phyloP scores from a whole-genome alignment of 2,113 vertebrate genomes.

The Oenanthe oenanthe region DNA sequence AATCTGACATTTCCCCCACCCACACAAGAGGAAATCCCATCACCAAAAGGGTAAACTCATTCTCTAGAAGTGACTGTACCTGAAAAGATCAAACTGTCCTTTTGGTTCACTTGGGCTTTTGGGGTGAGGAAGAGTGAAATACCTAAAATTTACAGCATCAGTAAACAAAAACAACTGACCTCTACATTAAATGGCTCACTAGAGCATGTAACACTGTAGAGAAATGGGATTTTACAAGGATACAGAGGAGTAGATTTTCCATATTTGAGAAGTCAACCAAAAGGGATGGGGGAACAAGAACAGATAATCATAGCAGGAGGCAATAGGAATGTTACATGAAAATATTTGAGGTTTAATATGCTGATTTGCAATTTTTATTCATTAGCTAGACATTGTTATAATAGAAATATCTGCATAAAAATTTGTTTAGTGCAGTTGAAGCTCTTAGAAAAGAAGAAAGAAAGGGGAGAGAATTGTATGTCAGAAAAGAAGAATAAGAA shows the following conservation, averaged over 20 bases:
- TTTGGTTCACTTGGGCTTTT: neutral
- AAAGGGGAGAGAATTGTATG: rapidly evolving
- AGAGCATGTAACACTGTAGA: neutral
- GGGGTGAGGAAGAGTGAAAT: neutral
- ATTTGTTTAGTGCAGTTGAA: neutral
- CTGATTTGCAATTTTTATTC: neutral
- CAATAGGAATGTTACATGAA: neutral
- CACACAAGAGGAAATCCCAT: neutral
- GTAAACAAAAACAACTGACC: neutral
- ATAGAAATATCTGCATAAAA: neutral
- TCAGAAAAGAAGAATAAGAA: neutral
- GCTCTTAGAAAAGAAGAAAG: neutral
- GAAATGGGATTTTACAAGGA: neutral
- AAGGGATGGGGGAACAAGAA: neutral
- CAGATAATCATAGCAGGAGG: neutral
- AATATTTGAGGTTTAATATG: neutral
- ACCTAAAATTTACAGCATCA: neutral
- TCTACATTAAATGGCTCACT: neutral
- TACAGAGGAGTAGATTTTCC: neutral
- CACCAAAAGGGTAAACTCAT: neutral
- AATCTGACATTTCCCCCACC: neutral
- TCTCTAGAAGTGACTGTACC: neutral
- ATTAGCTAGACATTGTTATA: neutral
- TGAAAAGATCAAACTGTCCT: neutral
- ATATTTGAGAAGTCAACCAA: neutral